Base-by-base conservation (phyloP, 2,888 invertebrate species). In the Trimorus sp. region DNA sequence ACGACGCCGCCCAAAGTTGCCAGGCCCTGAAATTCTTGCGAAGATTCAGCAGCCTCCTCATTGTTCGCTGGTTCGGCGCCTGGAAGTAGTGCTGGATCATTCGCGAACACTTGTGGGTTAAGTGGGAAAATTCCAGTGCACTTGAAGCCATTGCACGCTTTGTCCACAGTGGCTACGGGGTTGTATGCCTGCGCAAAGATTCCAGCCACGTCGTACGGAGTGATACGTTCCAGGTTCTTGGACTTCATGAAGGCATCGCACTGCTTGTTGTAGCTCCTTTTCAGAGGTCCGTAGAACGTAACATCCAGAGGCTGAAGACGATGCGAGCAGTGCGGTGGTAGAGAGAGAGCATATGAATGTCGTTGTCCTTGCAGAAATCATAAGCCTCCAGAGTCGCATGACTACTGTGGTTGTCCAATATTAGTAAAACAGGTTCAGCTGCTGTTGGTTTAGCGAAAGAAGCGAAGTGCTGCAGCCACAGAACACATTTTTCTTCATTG, bases 371-470 rank as follows among this genome's bases (percentile, higher is more conserved):
- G 26, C 58, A 70, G 40, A 48, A 59, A 48, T 59, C 42, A 51
- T 54, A 76, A 7, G 60, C 66, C n/a, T 70, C 37, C n/a, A 76
- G 40, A 45, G 77, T 62, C 26, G 49, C 48, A 49, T 77, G 81
- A 58, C 69, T 82, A 16, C n/a, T 15, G 16, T 74, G 77, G 51
- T 82, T 82, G 40, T 82, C 82, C 26, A 78, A 8, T 12, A 82
- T n/a, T n/a, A 82, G 49, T 5, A 82, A 36, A 8, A 73, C 42
- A 62, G 88, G 90, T 78, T 86, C 82, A 60, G 88, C 86, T 78
- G 77, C 16, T 45, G 88, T 85, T 45, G 90, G 89, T 63, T 90
- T 89, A 53, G 84, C 82, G 79, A 81, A 83, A 78, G 63, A 69
- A 83, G 77, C 83, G 66, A 89, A 90, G 86, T 89, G 76, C 15